phyloP scores from a whole-genome alignment of 2,113 vertebrate genomes.

The Microcebus tavaratra region DNA sequence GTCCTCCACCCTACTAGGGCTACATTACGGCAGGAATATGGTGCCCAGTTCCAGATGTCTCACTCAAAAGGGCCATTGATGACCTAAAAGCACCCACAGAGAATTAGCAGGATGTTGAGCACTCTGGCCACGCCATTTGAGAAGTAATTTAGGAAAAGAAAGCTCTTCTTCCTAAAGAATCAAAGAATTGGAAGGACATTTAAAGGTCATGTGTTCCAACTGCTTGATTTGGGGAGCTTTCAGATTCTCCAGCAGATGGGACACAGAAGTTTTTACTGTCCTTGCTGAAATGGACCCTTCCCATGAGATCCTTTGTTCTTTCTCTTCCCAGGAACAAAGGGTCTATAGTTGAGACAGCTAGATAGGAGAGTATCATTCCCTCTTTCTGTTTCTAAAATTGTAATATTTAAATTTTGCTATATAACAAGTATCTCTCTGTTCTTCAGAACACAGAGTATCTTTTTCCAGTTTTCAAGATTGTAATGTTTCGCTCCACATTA shows the following conservation, averaged over 20 bases:
- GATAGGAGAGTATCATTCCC: neutral
- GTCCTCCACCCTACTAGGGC: neutral
- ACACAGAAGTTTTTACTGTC: constrained; percentile 42
- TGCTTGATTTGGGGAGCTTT: constrained; percentile 1
- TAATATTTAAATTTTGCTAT: constrained; percentile 11
- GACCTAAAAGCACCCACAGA: constrained; percentile 32
- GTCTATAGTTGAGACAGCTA: constrained; percentile 1
- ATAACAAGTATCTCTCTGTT: constrained; percentile 62
- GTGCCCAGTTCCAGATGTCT: neutral
- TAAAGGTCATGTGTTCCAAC: constrained; percentile 38
- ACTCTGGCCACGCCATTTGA: neutral
- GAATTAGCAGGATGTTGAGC: neutral
- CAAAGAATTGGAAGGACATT: constrained; percentile 44
- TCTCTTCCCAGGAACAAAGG: constrained; percentile 40
- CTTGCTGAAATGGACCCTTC: neutral
- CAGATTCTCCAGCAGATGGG: neutral
- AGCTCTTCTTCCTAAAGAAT: constrained; percentile 43
- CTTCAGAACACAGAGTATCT: neutral
- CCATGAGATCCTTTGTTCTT: neutral
- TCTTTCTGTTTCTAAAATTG: constrained; percentile 37
- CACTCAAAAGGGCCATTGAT: neutral
- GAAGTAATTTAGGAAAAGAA: constrained; percentile 38
- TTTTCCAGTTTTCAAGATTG: constrained; percentile 32
- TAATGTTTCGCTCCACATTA: neutral
- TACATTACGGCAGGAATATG: neutral